A percentile compares a stretch with the other conserved stretches of the same genome.
Conservation (phyloP, 37 sponge, comb jelly and placozoan species). For the Aphrocallistes beatrix region DNA sequence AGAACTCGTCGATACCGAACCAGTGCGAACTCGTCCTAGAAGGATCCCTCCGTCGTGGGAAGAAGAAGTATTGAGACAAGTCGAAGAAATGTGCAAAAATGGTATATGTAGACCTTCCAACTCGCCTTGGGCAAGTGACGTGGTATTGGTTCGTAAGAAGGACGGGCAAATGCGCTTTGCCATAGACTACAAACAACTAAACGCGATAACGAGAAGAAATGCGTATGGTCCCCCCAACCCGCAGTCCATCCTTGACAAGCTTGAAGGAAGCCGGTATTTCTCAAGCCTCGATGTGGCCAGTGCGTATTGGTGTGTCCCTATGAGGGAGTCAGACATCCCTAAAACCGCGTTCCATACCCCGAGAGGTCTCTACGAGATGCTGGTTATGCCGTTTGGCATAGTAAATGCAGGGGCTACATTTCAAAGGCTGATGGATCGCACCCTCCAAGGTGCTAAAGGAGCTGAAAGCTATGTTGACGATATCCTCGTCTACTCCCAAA, state of each 20-base stretch:
- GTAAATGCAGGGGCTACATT: constrained; percentile 12
- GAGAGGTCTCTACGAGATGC: constrained; percentile 1
- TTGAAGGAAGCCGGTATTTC: too few species aligned
- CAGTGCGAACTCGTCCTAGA: neutral
- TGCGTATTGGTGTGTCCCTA: neutral
- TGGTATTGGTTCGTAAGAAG: too few species aligned
- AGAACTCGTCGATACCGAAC: neutral
- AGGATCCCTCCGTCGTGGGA: too few species aligned
- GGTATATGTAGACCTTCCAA: too few species aligned
- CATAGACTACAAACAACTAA: neutral
- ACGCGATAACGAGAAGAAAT: neutral
- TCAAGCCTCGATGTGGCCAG: too few species aligned
- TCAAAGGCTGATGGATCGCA: neutral
- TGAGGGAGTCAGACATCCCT: neutral
- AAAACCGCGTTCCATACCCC: constrained; percentile 17
- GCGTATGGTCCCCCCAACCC: too few species aligned
- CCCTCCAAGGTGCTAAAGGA: too few species aligned
- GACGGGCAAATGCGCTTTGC: too few species aligned
- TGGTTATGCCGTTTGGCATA: constrained; percentile 5
- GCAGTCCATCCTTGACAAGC: too few species aligned
- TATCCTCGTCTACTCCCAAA: neutral
- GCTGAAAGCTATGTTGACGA: constrained; percentile 6
- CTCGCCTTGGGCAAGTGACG: too few species aligned
- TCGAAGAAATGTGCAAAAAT: too few species aligned
- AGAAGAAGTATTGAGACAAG: too few species aligned